Evolutionary conservation across 2,797 vertebrate species (phyloP), one percentile per base, ranked within the genome.

Genomic region (Crocidura indochinensis): DNA sequence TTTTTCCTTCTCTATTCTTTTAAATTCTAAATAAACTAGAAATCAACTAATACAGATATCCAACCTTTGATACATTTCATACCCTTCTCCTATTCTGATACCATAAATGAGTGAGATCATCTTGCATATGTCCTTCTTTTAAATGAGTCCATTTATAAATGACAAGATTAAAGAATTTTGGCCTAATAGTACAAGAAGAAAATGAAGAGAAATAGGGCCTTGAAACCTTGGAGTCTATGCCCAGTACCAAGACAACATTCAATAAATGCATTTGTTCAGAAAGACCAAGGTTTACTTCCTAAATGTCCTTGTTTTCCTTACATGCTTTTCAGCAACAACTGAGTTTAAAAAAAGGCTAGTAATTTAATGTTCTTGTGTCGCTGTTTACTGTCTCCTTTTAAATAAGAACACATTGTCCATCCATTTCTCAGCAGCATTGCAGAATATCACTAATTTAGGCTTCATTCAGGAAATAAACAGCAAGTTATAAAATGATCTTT

Each of bases 391-490:
- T 84, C 87, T 95, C 80, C 82, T 78, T 87, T 92, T 88, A 93
- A 94, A 79, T 20, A 27, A 74, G 75, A 94, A 82, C 95, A 92
- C 44, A 93, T 91, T 96, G 79, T 8, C 9, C 31, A 81, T 60
- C 24, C 67, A 29, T 68, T 94, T 89, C 87, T 94, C 75, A 71
- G 75, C 74, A 65, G 78, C 84, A 67, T 69, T 68, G 19, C 46
- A 44, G 80, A 90, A 29, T 82, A 71, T 79, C 80, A 56, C 90
- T 72, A 86, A 96, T 92, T 91, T 84, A 90, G 69, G 67, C 75
- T 81, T 74, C 83, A 78, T 88, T 92, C 90, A 81, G 91, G 96
- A 96, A 96, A 97, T 95, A 93, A 96, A 94, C 69, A 94, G 80
- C 95, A 96, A 85, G 90, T 87, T 92, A 89, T 84, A 95, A 92